Conservation (phyloP, 2,113 vertebrate species). For the Sclerurus mexicanus region DNA sequence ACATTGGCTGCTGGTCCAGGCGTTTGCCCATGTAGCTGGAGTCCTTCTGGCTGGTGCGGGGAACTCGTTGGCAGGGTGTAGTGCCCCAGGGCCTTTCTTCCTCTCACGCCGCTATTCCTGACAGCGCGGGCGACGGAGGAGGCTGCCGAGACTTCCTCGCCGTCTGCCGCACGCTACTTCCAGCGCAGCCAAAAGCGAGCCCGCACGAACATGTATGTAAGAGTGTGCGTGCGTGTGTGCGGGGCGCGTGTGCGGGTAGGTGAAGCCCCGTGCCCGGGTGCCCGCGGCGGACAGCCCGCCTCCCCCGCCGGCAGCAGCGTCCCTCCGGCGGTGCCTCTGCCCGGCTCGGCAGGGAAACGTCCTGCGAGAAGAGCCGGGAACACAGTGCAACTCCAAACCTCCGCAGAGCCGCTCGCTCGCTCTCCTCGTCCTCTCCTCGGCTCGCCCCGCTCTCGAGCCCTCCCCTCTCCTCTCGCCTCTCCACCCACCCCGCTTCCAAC, state of each 20-base stretch:
- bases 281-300: constrained; percentile 43
- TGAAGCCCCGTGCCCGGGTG: constrained; percentile 18
- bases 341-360: constrained; percentile 55
- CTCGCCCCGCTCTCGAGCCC: constrained; percentile 27
- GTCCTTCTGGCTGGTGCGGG: constrained; percentile 89
- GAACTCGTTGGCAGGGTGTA: constrained; percentile 81
- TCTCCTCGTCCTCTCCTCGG: constrained; percentile 22
- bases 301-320: constrained; percentile 42
- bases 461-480: constrained; percentile 26
- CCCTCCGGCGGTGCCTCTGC: constrained; percentile 66
- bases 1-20: constrained; percentile 99
- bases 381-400: constrained; percentile 69
- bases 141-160: constrained; percentile 71
- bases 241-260: not conserved
- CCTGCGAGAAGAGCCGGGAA: constrained; percentile 43
- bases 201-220: not conserved
- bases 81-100: constrained; percentile 80
- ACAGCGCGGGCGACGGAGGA: constrained; percentile 73
- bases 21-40: constrained; percentile 99
- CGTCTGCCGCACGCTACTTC: constrained; percentile 70
- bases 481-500: not conserved
- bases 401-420: constrained; percentile 67
- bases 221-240: not conserved
- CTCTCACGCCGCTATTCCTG: constrained; percentile 79
- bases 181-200: constrained; percentile 68